A percentile compares a stretch with the other conserved stretches of the same genome.
These are phyloP conservation scores for Nilaparvata lugens DNA, from an alignment of 1,140 invertebrate genomes.

Conservation along the genomic window DNA sequence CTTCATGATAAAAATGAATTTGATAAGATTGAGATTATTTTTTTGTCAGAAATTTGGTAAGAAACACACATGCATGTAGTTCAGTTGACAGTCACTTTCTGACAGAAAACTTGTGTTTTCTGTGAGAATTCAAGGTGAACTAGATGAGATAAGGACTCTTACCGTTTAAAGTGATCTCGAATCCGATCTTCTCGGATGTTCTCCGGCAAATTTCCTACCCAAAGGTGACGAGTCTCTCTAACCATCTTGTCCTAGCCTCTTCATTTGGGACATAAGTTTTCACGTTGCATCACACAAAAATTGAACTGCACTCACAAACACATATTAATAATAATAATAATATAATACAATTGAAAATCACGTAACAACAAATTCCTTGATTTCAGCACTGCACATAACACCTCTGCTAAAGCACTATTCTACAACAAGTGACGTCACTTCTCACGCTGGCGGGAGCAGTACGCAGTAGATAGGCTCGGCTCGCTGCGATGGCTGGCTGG, in stretches of 20 bases:
- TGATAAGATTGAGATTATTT: too few relatives aligned
- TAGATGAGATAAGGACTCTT: constrained; percentile 35
- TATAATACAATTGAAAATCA: constrained; percentile 2
- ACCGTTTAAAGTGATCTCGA: constrained; percentile 96
- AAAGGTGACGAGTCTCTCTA: constrained; percentile 99
- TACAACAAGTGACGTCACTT: constrained; percentile 25
- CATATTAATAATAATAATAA: constrained; percentile 11
- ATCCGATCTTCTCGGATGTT: constrained; percentile 92
- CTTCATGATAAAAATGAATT: too few relatives aligned
- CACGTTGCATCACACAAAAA: constrained; percentile 25
- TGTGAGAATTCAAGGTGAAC: too few relatives aligned
- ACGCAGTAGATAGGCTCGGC: constrained; percentile 6
- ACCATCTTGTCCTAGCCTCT: constrained; percentile 86
- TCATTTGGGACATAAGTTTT: constrained; percentile 38
- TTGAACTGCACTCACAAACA: constrained; percentile 23
- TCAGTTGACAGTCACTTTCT: too few relatives aligned
- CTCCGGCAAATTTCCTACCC: constrained; percentile 99
- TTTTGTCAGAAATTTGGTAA: too few relatives aligned
- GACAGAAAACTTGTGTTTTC: too few relatives aligned
- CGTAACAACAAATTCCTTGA: constrained; percentile 19
- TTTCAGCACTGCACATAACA: constrained; percentile 18
- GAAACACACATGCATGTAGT: too few relatives aligned
- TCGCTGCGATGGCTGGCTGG: constrained; percentile 15
- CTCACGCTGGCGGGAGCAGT: constrained; percentile 27
- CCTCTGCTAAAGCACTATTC: constrained; percentile 23